A percentile compares a stretch with the other conserved stretches of the same genome.
Evolutionary conservation across 1,140 invertebrate genomes (phyloP).

Genomic region (Sweltsa coloradensis): DNA sequence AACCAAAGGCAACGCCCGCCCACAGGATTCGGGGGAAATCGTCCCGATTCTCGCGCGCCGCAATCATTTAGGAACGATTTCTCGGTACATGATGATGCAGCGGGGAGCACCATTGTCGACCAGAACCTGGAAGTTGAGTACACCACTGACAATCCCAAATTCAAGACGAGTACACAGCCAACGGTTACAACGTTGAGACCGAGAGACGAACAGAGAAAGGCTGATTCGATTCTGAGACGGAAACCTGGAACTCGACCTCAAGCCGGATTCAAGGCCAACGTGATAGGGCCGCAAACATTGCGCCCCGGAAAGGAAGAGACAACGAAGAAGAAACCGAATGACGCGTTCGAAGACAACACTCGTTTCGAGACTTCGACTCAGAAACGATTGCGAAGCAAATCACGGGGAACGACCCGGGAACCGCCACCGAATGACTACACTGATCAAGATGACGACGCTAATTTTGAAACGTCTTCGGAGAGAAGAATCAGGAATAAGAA

Average conservation of each 20-base stretch:
- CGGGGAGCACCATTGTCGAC: conserved; percentile 8
- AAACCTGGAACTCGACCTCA: conserved; percentile 10
- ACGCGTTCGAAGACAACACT: too few species aligned
- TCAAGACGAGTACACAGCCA: background rate
- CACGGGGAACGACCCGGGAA: too few species aligned
- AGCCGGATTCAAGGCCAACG: conserved; percentile 4
- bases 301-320: too few species aligned
- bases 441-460: too few species aligned
- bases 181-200: background rate
- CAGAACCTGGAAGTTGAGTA: conserved; percentile 10
- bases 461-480: too few species aligned
- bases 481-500: too few species aligned
- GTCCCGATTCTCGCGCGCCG: too few species aligned
- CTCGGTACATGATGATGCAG: conserved; percentile 5
- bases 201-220: conserved; percentile 4
- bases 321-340: too few species aligned
- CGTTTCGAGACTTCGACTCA: too few species aligned
- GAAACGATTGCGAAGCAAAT: too few species aligned
- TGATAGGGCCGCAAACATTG: background rate
- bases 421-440: too few species aligned
- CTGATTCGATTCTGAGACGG: conserved; percentile 3
- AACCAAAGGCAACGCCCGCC: background rate
- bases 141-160: background rate
- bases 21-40: background rate
- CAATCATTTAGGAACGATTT: background rate